Evolutionary conservation across 2,888 invertebrate genomes (phyloP).

Genomic region (Rhamnusium bicolor): DNA sequence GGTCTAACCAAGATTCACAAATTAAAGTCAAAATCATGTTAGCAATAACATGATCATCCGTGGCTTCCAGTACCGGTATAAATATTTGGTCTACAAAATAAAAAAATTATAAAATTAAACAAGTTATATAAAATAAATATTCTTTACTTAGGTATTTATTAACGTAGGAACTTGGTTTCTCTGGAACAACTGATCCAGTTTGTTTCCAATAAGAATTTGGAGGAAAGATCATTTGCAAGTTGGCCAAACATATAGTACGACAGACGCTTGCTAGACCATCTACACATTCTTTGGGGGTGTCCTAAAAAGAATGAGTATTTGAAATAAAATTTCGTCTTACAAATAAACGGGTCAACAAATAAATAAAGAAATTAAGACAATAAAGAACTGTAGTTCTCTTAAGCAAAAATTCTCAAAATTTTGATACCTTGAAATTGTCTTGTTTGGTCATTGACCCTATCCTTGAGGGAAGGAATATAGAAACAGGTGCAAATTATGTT

Average conservation of each 20-base stretch:
- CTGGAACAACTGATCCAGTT: constrained; percentile 68
- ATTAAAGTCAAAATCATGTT: constrained; percentile 86
- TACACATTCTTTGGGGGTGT: constrained; percentile 81
- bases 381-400: too few relatives aligned
- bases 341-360: too few relatives aligned
- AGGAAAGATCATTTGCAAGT: constrained; percentile 88
- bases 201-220: constrained; percentile 78
- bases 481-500: too few relatives aligned
- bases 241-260: constrained; percentile 84
- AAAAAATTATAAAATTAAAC: background rate
- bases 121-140: background rate
- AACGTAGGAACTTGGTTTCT: constrained; percentile 78
- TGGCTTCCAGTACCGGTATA: constrained; percentile 84
- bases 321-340: too few relatives aligned
- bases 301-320: constrained; percentile 74
- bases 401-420: too few relatives aligned
- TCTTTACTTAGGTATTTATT: constrained; percentile 79
- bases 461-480: too few relatives aligned
- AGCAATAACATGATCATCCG: constrained; percentile 81
- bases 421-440: too few relatives aligned
- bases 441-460: too few relatives aligned
- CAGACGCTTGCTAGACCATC: constrained; percentile 83
- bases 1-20: constrained; percentile 91
- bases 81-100: constrained; percentile 79
- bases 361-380: too few relatives aligned